Evolutionary conservation across 1,140 invertebrate genomes (phyloP).

Genomic region (Dendrolimus punctatus): DNA sequence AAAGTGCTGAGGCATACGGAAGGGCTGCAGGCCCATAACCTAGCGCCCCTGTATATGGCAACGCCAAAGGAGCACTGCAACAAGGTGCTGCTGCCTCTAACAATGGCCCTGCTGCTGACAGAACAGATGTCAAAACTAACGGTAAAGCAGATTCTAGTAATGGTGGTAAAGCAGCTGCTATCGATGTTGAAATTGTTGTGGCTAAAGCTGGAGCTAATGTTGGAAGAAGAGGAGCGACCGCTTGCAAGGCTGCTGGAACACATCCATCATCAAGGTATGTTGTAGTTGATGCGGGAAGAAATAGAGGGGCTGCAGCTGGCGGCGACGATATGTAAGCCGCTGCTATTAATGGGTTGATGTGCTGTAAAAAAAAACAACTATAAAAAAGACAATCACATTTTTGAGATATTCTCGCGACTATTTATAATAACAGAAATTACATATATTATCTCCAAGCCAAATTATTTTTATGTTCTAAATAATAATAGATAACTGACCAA

Average conservation of each 20-base stretch:
- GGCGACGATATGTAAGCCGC: neutral
- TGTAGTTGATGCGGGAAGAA: constrained; percentile 14
- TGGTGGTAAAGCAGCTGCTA: constrained; percentile 28
- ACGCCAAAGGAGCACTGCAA: too few species aligned
- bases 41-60: too few species aligned
- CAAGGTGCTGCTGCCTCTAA: constrained; percentile 17
- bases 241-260: constrained; percentile 8
- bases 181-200: constrained; percentile 24
- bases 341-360: too few species aligned
- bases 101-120: constrained; percentile 29
- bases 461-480: too few species aligned
- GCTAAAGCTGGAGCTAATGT: constrained; percentile 24
- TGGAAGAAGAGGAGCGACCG: constrained; percentile 14
- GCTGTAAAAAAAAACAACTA: too few species aligned
- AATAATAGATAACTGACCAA: too few species aligned
- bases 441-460: too few species aligned
- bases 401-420: too few species aligned
- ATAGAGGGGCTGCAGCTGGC: constrained; percentile 7
- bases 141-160: constrained; percentile 32
- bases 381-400: too few species aligned
- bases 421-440: too few species aligned
- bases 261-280: constrained; percentile 3
- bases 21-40: too few species aligned
- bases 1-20: too few species aligned
- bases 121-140: constrained; percentile 25